Conservation (phyloP, 2,888 invertebrate species). For the Megaustenia siamemsis region DNA sequence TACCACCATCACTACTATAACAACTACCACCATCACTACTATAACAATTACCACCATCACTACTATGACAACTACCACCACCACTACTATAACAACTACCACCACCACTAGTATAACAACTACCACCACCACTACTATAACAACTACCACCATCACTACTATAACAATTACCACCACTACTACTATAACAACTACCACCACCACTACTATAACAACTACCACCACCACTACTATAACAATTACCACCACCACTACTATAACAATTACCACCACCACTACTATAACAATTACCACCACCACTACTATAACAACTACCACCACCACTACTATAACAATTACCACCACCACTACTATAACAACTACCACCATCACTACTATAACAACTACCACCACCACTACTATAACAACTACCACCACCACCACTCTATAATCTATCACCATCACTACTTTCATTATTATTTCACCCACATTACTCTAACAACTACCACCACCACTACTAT, state of each 20-base stretch:
- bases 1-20: not conserved
- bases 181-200: not conserved
- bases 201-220: not conserved
- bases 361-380: no score
- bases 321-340: not conserved
- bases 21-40: not conserved
- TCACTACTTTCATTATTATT: not conserved
- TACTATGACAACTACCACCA: not conserved
- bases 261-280: not conserved
- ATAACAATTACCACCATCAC: not conserved
- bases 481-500: not conserved
- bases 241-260: not conserved
- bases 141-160: not conserved
- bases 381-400: constrained; percentile 9
- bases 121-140: not conserved
- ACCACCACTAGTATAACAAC: not conserved
- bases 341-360: no score
- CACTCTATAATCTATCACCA: not conserved
- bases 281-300: no score
- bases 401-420: not conserved
- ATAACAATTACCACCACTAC: not conserved
- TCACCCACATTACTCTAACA: not conserved
- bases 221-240: not conserved
- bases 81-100: not conserved
- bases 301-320: no score